A percentile compares a stretch with the other conserved stretches of the same genome.
These are phyloP conservation scores for Steinernema khuongi DNA, from an alignment of 1,140 invertebrate genomes.

Conservation along the genomic window DNA sequence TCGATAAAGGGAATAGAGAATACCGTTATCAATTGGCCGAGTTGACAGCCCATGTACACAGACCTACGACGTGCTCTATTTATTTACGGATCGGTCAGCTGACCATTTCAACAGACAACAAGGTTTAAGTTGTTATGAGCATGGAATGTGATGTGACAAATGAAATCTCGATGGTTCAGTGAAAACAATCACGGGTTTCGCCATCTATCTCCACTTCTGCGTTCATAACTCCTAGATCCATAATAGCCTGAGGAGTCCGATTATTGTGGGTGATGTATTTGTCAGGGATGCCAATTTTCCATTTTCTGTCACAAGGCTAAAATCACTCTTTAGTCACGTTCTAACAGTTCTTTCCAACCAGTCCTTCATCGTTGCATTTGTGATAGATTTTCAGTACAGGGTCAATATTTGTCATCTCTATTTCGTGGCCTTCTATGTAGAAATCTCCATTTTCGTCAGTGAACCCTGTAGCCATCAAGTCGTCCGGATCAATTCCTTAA, in stretches of 20 bases:
- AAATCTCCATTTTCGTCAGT: constrained; percentile 21
- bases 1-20: background rate
- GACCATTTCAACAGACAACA: background rate
- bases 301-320: background rate
- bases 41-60: background rate
- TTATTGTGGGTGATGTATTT: constrained; percentile 18
- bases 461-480: constrained; percentile 15
- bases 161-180: background rate
- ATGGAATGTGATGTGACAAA: background rate
- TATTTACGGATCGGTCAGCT: background rate
- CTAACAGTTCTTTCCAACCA: background rate
- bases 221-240: constrained; percentile 19
- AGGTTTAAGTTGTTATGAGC: background rate
- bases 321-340: too few species aligned
- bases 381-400: constrained; percentile 24
- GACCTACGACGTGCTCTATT: background rate
- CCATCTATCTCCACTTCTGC: constrained; percentile 9
- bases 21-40: background rate
- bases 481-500: constrained; percentile 24
- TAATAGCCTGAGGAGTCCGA: background rate
- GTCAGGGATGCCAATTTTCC: constrained; percentile 17
- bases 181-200: constrained; percentile 4
- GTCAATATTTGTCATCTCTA: constrained; percentile 20
- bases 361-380: constrained; percentile 23
- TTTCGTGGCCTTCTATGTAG: constrained; percentile 19